Evolutionary conservation across 2,888 invertebrate species (phyloP), one percentile per base, ranked within the genome.

Genomic region (Galeopsomyia nigrocyanea): DNA sequence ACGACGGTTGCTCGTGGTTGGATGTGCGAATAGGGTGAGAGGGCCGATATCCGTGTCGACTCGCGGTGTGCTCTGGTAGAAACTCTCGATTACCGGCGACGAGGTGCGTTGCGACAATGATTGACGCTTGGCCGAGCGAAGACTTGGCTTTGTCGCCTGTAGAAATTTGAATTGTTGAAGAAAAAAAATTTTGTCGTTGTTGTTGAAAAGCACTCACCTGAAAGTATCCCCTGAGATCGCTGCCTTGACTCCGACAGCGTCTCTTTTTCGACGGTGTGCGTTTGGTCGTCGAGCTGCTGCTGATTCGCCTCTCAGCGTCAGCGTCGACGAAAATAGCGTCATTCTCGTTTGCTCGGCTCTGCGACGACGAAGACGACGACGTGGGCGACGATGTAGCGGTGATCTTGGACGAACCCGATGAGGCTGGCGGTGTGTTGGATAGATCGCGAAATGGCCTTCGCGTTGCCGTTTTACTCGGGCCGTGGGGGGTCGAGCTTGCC

Each of bases 11-110:
- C 53, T 17, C 3, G 1, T 19, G n/a, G 50, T 76, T 78, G 53
- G 73, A 61, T n/a, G 72, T 0, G 83, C 75, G 53, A 82, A 80
- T 22, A 83, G 78, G 1, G 82, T 85, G 22, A 86, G 74, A 7
- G 86, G 86, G 0, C 85, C 86, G 63, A 86, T 86, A 71, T 86
- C 86, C 17, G 82, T 67, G 71, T 86, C 86, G 22, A 86, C 84
- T 22, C 86, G 73, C 1, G 86, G 86, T 13, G 86, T 86, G 71
- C 86, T 82, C 67, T 86, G 86, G 77, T 86, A 86, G 73, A 82
- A 86, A 69, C 82, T 83, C 76, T 86, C 85, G 70, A 79, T 76
- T 47, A 77, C 77, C 10, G 83, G 80, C 39, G 83, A 81, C 49
- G 79, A 78, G 22, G 77, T 77, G 26, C 71, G 60, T 19, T 78